Evolutionary conservation across 35 echinoderm and acorn worm genomes (phyloP).

Genomic region (Patiria miniata): DNA sequence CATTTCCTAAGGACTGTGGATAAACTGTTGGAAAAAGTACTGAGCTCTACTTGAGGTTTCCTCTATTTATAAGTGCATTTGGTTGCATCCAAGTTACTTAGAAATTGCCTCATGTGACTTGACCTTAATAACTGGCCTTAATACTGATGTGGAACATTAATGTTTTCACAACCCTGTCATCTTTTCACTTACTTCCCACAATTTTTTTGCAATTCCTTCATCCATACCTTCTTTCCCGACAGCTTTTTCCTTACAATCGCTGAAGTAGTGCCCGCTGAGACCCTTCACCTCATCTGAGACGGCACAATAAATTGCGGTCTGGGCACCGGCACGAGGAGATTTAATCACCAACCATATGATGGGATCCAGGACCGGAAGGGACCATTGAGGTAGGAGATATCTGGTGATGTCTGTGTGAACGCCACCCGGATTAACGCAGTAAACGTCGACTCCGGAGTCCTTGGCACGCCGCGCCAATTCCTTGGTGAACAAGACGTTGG

Average conservation of each 20-base stretch:
- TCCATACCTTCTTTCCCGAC: slow-evolving; percentile 50
- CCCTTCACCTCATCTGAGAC: slow-evolving; percentile 72
- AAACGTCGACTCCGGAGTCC: slow-evolving; percentile 57
- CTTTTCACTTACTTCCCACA: slow-evolving; percentile 95
- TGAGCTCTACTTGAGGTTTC: too few relatives aligned
- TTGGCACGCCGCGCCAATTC: slow-evolving; percentile 68
- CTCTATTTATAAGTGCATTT: too few relatives aligned
- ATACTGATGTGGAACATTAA: too few relatives aligned
- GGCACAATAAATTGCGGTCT: slow-evolving; percentile 85
- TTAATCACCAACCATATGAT: slow-evolving; percentile 85
- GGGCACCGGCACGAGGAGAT: slow-evolving; percentile 71
- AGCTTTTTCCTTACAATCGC: slow-evolving; percentile 90
- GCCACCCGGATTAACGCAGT: slow-evolving; percentile 82
- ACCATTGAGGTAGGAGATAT: slow-evolving; percentile 47
- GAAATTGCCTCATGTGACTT: too few relatives aligned
- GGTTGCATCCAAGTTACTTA: too few relatives aligned
- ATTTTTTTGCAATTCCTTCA: slow-evolving; percentile 70
- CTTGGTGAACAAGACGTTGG: slow-evolving; percentile 82
- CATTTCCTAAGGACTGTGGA: too few relatives aligned
- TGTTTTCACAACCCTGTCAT: slow-evolving; percentile 46
- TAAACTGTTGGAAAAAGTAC: too few relatives aligned
- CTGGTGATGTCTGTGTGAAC: slow-evolving; percentile 76
- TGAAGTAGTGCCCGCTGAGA: slow-evolving; percentile 74
- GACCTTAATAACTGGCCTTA: too few relatives aligned
- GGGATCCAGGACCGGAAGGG: slow-evolving; percentile 9